phyloP scores from a whole-genome alignment of 2,113 vertebrate genomes.

The Bagarius yarrelli region DNA sequence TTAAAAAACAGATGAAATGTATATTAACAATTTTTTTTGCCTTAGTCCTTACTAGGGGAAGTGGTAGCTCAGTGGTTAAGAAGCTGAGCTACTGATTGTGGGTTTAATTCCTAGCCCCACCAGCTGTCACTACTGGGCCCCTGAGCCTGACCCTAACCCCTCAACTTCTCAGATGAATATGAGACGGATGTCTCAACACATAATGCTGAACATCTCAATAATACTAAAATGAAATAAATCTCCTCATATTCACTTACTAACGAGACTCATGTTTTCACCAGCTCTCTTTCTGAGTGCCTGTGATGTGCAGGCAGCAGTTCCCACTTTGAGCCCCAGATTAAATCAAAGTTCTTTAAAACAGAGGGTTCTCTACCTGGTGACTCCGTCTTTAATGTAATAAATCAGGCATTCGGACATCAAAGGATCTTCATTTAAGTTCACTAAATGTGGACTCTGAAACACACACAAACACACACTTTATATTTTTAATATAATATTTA shows the following conservation, averaged over 20 bases:
- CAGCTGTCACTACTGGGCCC: too few species aligned
- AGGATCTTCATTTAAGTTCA: slow-evolving; percentile 86
- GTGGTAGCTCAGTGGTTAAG: too few species aligned
- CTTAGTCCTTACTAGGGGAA: too few species aligned
- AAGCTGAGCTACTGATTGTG: too few species aligned
- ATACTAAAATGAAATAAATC: not conserved
- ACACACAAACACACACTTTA: slow-evolving; percentile 24
- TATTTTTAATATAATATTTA: too few species aligned
- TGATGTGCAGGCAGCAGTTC: not conserved
- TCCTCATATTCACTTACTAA: not conserved
- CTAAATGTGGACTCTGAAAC: slow-evolving; percentile 81
- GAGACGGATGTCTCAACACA: not conserved
- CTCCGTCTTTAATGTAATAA: slow-evolving; percentile 87
- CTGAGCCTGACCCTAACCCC: too few species aligned
- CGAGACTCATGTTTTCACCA: not conserved
- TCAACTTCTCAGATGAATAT: too few species aligned
- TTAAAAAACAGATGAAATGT: not conserved
- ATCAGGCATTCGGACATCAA: slow-evolving; percentile 86
- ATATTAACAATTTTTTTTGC: too few species aligned
- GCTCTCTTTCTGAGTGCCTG: not conserved
- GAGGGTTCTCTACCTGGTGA: slow-evolving; percentile 72
- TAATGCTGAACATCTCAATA: not conserved
- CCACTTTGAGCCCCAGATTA: not conserved
- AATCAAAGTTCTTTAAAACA: not conserved
- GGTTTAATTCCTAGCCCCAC: too few species aligned